Evolutionary conservation across 2,797 vertebrate species (phyloP), one percentile per base, ranked within the genome.

Genomic region (Semotilus atromaculatus): DNA sequence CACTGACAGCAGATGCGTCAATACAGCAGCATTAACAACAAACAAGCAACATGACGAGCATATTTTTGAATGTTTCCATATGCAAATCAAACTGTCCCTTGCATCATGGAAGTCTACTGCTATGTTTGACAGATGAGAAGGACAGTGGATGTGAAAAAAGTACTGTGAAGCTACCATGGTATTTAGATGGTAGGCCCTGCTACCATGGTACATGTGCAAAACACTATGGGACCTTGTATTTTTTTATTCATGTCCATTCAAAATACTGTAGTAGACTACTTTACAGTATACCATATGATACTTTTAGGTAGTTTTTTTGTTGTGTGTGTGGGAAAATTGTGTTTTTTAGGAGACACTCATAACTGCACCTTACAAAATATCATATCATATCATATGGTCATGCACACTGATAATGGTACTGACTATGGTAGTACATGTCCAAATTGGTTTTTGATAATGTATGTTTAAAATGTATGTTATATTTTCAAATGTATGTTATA

Each of bases 41-140:
- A 71, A 43, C 3, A 31, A 58, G 36, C 5, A 45, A 5, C 7
- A 23, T 43, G 66, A 55, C 11, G 38, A n/a, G 29, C 36, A 64
- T 26, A 19, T 64, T 55, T 80, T 71, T 67, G 2, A 67, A 43
- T 36, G 3, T 86, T 85, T 86, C 79, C 85, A 62, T 2, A 88
- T 84, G 74, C 82, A 83, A 88, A 88, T 82, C 10, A 38, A 18
- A 31, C 16, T 68, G 9, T 11, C n/a, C 19, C 14, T 45, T 10
- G 36, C 3, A 4, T 38, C 58, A 73, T 86, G 67, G 48, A 85
- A 62, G 67, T 75, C 1, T 36, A 26, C 64, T 34, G 76, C 51
- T 81, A 68, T 62, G 8, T 82, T 75, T 79, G 19, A 51, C n/a
- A 26, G 55, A 58, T 38, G 9, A 26, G 48, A 40, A 40, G 29